phyloP scores from a whole-genome alignment of 2,797 vertebrate genomes.

The Coccyzus lansbergi region DNA sequence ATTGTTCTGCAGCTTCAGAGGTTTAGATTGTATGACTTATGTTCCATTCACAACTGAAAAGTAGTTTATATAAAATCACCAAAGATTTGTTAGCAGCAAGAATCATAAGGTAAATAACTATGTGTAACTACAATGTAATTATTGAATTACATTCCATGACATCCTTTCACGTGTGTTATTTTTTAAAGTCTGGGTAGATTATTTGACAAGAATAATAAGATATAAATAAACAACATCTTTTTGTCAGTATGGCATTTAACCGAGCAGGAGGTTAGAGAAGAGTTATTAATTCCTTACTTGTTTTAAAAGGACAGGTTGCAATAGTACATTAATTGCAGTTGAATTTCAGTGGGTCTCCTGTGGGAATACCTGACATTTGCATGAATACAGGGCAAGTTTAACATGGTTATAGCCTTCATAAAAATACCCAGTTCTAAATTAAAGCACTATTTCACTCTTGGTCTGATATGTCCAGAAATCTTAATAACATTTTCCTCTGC shows the following conservation, averaged over 20 bases:
- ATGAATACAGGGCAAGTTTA: neutral
- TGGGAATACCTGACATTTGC: neutral
- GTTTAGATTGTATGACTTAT: neutral
- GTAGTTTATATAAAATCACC: neutral
- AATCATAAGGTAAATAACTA: neutral
- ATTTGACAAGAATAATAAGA: neutral
- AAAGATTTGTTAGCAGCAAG: neutral
- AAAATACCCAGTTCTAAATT: neutral
- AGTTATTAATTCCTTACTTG: slow-evolving; percentile 57
- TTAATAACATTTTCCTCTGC: neutral
- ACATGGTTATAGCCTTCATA: neutral
- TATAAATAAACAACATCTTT: neutral
- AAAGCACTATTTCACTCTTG: neutral
- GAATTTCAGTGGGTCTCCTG: neutral
- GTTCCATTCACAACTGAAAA: neutral
- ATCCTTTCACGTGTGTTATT: neutral
- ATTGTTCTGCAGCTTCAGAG: neutral
- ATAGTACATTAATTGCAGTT: slow-evolving; percentile 28
- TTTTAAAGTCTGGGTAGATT: neutral
- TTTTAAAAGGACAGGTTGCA: slow-evolving; percentile 46
- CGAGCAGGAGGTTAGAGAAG: slow-evolving; percentile 31
- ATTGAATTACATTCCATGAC: neutral
- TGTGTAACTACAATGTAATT: no score
- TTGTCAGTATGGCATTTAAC: slow-evolving; percentile 21
- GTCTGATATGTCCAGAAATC: neutral